Base-by-base conservation (phyloP, 2,888 invertebrate genomes). In the Uropetala carovei region DNA sequence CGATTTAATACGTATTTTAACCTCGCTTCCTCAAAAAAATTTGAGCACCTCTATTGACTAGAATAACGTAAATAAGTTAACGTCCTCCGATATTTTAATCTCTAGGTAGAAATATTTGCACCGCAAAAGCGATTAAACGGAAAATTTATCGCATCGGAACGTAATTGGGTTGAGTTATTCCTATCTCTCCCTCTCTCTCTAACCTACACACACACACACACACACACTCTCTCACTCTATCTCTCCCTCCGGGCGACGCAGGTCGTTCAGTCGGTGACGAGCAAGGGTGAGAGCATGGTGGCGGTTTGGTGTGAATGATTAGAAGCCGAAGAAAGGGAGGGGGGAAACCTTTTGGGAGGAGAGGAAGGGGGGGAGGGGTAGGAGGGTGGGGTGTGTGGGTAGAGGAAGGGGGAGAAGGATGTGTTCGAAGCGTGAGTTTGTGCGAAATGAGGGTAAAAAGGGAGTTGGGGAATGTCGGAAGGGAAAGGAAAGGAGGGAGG, bases 131-230 rank as follows among this genome's bases (percentile, higher is more conserved):
- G 27, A 27, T 75, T 75, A 27, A 75, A 13, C 14, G 75, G 27
- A 22, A 22, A 75, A 75, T 75, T 75, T 75, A 75, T 75, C 22
- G 27, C n/a, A 27, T 68, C 68, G 68, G n/a, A 22, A 75, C 27
- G 27, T 75, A 75, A 75, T 75, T 75, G 75, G 22, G 75, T 27
- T 75, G 75, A 27, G 68, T 68, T 68, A 68, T 68, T 68, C 22
- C 68, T 22, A 18, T 68, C n/a, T 5, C 8, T 75, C 27, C 3
- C 27, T 9, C 22, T 75, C n/a, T 64, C 75, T n/a, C 14, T 27
- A n/a, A n/a, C n/a, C n/a, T n/a, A n/a, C n/a, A n/a, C n/a, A n/a
- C n/a, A n/a, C n/a, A n/a, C n/a, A n/a, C n/a, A n/a, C n/a, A n/a
- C n/a, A n/a, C n/a, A n/a, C n/a, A n/a, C n/a, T n/a, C n/a, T 0